A percentile compares a stretch with the other conserved stretches of the same genome.
Conservation (phyloP, 2,797 vertebrate genomes). For the Heterohyrax brucei region DNA sequence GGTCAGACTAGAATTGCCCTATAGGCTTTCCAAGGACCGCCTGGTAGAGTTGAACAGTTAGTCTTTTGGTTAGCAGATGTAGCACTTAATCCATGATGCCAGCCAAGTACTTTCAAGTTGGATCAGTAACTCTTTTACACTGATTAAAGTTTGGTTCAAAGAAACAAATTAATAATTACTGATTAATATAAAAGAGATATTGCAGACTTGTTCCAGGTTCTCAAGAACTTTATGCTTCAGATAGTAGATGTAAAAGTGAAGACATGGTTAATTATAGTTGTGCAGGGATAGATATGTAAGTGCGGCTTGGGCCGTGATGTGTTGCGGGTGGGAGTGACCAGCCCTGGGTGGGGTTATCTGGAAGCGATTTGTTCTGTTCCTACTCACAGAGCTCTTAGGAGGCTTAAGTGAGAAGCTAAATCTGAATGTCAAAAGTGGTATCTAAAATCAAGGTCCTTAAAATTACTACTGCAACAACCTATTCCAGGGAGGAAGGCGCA, state of each 20-base stretch:
- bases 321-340: neutral
- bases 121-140: neutral
- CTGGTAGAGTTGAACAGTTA: too few species aligned
- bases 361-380: slow-evolving; percentile 42
- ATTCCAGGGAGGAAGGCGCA: slow-evolving; percentile 21
- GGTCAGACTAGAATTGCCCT: too few species aligned
- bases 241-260: neutral
- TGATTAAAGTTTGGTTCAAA: neutral
- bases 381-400: slow-evolving; percentile 17
- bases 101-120: too few species aligned
- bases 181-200: slow-evolving; percentile 12
- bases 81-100: too few species aligned
- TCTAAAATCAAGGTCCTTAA: slow-evolving; percentile 43
- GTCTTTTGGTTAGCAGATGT: too few species aligned
- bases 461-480: neutral
- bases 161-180: slow-evolving; percentile 41
- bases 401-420: slow-evolving; percentile 30
- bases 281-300: neutral
- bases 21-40: too few species aligned
- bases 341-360: neutral
- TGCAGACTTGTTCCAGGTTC: neutral
- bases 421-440: slow-evolving; percentile 9
- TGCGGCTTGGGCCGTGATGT: neutral
- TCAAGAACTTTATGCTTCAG: slow-evolving; percentile 17
- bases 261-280: neutral